Evolutionary conservation across 2,797 vertebrate species (phyloP), one percentile per base, ranked within the genome.

Genomic region (Acanthurus tractus): DNA sequence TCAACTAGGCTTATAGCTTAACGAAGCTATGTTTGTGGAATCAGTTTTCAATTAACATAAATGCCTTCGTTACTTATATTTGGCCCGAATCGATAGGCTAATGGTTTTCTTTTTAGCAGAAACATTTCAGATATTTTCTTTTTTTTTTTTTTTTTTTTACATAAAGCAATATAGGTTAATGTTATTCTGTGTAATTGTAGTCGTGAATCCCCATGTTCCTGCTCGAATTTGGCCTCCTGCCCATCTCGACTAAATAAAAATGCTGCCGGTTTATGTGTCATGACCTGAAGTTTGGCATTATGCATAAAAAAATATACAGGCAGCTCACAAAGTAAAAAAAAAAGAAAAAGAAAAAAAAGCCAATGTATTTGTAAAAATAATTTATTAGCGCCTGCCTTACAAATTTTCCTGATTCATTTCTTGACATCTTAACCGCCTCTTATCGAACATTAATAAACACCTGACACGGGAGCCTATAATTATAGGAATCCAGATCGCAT

Each of bases 401-500:
- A 88, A 85, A 89, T 87, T 34, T 49, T 56, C 74, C 85, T 66
- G 81, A 88, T 91, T 89, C 79, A 85, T 92, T 92, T 90, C 90
- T 86, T 90, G 89, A 88, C 88, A 92, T 88, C 82, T 92, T 94
- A 90, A 93, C 82, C 84, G 86, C 87, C 81, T 88, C 72, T 83
- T 92, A 93, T 90, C 91, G 90, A 92, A 86, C 88, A 90, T 94
- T 92, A 90, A 94, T 90, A 93, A 91, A 89, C 92, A 93, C 88
- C 92, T 91, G 92, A 92, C 89, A 89, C 85, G 42, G 61, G 81
- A 92, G 84, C 87, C 85, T 78, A 82, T 84, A 88, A 89, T 88
- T 83, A 89, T 87, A 84, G 86, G 72, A 74, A 79, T 88, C 74
- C 81, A 50, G 90, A 83, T 93, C 88, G 64, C 86, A 56, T 92